Evolutionary conservation across 2,113 vertebrate genomes (phyloP).

Genomic region (Campylorhamphus procurvoides): DNA sequence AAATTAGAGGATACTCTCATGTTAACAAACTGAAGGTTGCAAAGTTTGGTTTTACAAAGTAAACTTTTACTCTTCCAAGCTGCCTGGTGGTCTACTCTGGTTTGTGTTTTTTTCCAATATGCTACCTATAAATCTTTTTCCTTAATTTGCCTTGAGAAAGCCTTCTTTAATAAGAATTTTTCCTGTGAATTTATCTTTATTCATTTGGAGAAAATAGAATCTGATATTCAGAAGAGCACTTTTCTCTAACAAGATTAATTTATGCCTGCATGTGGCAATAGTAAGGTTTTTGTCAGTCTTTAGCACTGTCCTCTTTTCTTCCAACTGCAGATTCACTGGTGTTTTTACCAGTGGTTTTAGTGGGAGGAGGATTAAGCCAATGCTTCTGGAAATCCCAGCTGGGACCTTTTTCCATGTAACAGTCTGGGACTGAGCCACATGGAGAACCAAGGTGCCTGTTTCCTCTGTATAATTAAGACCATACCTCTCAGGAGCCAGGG

Average conservation of each 20-base stretch:
- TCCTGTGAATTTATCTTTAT: background rate
- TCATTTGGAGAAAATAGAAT: background rate
- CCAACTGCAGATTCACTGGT: background rate
- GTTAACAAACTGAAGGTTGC: conserved; percentile 67
- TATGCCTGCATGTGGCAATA: background rate
- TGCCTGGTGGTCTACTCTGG: conserved; percentile 14
- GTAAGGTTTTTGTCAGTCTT: background rate
- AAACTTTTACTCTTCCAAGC: conserved; percentile 45
- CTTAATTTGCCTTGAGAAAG: conserved; percentile 5
- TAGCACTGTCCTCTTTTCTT: background rate
- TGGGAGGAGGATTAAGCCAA: background rate
- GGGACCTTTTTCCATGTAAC: background rate
- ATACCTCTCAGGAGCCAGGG: background rate
- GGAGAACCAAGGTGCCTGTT: background rate
- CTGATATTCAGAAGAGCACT: background rate
- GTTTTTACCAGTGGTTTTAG: background rate
- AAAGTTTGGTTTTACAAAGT: conserved; percentile 66
- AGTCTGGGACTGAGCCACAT: background rate
- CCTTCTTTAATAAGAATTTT: background rate
- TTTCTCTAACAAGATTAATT: background rate
- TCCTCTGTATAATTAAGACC: background rate
- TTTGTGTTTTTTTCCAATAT: background rate
- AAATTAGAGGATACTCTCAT: conserved; percentile 71
- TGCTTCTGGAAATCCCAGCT: background rate
- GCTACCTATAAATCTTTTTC: background rate